These are phyloP conservation scores for Belgica antarctica DNA, from an alignment of 2,888 invertebrate genomes.

Conservation along the genomic window DNA sequence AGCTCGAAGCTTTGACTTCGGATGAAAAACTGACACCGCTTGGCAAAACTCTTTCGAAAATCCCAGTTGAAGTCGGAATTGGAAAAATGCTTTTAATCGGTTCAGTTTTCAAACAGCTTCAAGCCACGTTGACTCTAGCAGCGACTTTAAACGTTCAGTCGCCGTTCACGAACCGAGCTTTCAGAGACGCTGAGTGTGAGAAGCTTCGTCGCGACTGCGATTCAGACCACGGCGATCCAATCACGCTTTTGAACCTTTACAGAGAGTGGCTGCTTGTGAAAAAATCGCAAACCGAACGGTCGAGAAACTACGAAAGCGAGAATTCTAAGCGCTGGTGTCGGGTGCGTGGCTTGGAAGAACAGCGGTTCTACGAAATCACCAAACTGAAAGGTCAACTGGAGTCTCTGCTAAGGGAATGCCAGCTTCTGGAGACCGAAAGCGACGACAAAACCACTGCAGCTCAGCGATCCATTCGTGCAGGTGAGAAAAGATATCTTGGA, in stretches of 20 bases:
- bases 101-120: slow-evolving; percentile 81
- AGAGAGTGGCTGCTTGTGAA: slow-evolving; percentile 86
- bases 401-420: slow-evolving; percentile 72
- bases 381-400: slow-evolving; percentile 88
- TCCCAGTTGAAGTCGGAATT: slow-evolving; percentile 92
- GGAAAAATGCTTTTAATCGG: slow-evolving; percentile 96
- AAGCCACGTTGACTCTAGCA: slow-evolving; percentile 84
- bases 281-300: slow-evolving; percentile 53
- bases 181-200: slow-evolving; percentile 80
- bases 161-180: slow-evolving; percentile 86
- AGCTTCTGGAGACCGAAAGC: slow-evolving; percentile 59
- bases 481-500: slow-evolving; percentile 83
- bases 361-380: slow-evolving; percentile 93
- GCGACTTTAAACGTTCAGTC: slow-evolving; percentile 91
- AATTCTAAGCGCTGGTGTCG: slow-evolving; percentile 79
- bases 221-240: slow-evolving; percentile 93
- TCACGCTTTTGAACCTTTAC: slow-evolving; percentile 83
- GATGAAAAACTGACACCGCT: slow-evolving; percentile 66
- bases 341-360: slow-evolving; percentile 89
- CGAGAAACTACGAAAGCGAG: slow-evolving; percentile 47
- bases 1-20: slow-evolving; percentile 62
- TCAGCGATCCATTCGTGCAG: slow-evolving; percentile 79
- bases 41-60: slow-evolving; percentile 78
- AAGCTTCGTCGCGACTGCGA: slow-evolving; percentile 75
- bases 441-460: slow-evolving; percentile 63